phyloP scores from a whole-genome alignment of 2,113 vertebrate genomes.

The Nanorana parkeri region DNA sequence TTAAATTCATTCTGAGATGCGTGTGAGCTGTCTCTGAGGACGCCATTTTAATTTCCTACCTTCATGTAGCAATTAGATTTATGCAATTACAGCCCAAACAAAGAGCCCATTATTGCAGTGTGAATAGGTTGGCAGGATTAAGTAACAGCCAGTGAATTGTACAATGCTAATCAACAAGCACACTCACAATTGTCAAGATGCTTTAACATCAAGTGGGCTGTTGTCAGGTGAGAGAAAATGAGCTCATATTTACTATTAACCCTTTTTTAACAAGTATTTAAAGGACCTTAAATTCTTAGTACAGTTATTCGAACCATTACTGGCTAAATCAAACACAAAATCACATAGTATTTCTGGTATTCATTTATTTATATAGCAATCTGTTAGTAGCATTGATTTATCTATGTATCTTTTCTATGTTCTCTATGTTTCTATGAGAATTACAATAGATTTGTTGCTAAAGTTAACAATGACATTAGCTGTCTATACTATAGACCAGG shows the following conservation, averaged over 20 bases:
- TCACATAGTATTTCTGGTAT: too few species aligned
- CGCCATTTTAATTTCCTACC: conserved; percentile 66
- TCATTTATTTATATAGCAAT: too few species aligned
- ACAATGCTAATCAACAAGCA: conserved; percentile 18
- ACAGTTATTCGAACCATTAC: too few species aligned
- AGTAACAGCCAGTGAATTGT: conserved; percentile 59
- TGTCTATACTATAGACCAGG: too few species aligned
- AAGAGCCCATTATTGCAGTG: conserved; percentile 48
- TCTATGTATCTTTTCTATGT: too few species aligned
- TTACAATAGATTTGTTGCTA: too few species aligned
- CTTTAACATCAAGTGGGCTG: conserved; percentile 53
- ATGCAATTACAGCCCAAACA: conserved; percentile 61
- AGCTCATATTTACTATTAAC: conserved; percentile 17
- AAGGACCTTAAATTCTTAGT: neutral
- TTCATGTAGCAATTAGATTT: conserved; percentile 62
- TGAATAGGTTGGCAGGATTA: conserved; percentile 58
- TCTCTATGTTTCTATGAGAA: too few species aligned
- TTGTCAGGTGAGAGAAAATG: neutral
- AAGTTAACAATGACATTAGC: too few species aligned
- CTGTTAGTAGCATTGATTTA: too few species aligned
- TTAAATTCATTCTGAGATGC: conserved; percentile 67
- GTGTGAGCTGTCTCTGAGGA: conserved; percentile 58
- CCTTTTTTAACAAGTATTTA: neutral
- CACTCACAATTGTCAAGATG: conserved; percentile 33
- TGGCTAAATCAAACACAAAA: too few species aligned